These are phyloP conservation scores for Oncorhynchus nerka DNA, from an alignment of 2,113 vertebrate genomes.

Conservation along the genomic window DNA sequence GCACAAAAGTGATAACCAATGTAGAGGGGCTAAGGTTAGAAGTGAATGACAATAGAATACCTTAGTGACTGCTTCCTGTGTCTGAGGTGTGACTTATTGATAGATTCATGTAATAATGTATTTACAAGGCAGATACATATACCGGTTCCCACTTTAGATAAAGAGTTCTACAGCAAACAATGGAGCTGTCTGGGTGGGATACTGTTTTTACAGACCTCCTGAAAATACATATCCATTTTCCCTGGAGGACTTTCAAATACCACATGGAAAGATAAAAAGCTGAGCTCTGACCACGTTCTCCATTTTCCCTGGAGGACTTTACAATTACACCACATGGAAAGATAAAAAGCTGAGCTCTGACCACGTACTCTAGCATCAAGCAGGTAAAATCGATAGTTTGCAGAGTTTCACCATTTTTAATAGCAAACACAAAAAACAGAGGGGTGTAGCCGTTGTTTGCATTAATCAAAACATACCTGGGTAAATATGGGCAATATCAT, in stretches of 20 bases:
- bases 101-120: not conserved
- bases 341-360: not conserved
- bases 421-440: not conserved
- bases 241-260: not conserved
- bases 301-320: not conserved
- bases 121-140: not conserved
- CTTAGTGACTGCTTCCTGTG: not conserved
- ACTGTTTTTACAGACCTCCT: not conserved
- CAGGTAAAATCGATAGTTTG: not conserved
- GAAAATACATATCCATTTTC: not conserved
- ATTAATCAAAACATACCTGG: not conserved
- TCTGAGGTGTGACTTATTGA: not conserved
- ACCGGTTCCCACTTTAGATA: not conserved
- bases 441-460: not conserved
- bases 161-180: not conserved
- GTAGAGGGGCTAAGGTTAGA: no score
- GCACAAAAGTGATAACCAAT: no score
- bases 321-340: not conserved
- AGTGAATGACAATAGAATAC: no score
- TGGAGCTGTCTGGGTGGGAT: not conserved
- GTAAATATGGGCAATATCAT: not conserved
- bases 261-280: not conserved
- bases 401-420: not conserved
- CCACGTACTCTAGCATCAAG: no score
- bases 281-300: not conserved